Conservation (phyloP, 2,113 vertebrate genomes). For the Callospermophilus lateralis region DNA sequence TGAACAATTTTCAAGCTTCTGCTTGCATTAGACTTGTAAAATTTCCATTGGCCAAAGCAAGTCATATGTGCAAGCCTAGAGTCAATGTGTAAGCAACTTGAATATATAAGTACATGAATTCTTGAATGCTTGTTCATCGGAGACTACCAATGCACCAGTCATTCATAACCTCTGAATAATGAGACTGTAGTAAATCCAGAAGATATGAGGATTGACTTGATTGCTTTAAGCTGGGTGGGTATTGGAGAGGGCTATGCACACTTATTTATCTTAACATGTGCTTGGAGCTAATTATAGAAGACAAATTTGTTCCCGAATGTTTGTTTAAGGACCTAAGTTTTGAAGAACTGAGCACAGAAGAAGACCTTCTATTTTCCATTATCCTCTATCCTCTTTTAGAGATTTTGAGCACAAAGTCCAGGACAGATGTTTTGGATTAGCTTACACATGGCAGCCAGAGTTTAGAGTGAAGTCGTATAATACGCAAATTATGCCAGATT, state of each 20-base stretch:
- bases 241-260: background rate
- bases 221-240: background rate
- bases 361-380: constrained; percentile 50
- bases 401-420: constrained; percentile 35
- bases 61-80: background rate
- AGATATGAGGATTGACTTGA: background rate
- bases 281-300: constrained; percentile 36
- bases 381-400: background rate
- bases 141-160: background rate
- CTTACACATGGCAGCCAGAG: background rate
- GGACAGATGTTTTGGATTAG: constrained; percentile 67
- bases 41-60: background rate
- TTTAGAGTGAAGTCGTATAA: background rate
- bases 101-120: background rate
- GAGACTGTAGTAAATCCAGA: background rate
- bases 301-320: constrained; percentile 60
- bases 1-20: background rate
- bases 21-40: background rate
- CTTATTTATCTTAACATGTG: constrained; percentile 21
- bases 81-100: background rate
- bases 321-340: constrained; percentile 51
- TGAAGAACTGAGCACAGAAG: constrained; percentile 38
- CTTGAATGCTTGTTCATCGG: background rate
- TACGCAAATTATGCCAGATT: constrained; percentile 65
- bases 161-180: background rate